Conservation (phyloP, 2,888 invertebrate genomes). For the Drosophila kuntzei region DNA sequence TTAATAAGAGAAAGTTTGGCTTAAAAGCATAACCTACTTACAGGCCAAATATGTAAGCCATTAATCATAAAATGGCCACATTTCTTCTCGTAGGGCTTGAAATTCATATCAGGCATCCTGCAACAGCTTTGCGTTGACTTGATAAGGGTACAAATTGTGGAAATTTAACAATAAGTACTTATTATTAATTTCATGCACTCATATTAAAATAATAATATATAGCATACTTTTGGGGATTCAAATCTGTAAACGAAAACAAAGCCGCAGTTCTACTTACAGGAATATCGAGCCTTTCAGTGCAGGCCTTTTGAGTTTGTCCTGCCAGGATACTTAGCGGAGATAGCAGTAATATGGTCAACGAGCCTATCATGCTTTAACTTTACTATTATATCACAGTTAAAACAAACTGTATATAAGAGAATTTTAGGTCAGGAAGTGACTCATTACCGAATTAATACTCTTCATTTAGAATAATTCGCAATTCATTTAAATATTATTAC, state of each 20-base stretch:
- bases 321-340: not conserved
- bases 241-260: not conserved
- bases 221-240: constrained; percentile 15
- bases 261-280: constrained; percentile 4
- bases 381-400: constrained; percentile 3
- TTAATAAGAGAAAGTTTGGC: not conserved
- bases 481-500: constrained; percentile 4
- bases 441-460: constrained; percentile 5
- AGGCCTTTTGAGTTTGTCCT: not conserved
- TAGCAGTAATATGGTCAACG: constrained; percentile 1
- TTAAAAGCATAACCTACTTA: not conserved
- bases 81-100: not conserved
- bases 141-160: not conserved
- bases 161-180: not conserved
- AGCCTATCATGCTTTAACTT: constrained; percentile 1
- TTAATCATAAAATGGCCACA: not conserved
- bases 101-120: constrained; percentile 1
- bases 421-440: not conserved
- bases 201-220: not conserved
- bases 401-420: not conserved
- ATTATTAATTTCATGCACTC: not conserved
- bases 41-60: constrained; percentile 10
- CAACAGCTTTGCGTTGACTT: constrained; percentile 23
- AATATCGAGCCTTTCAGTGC: constrained; percentile 13
- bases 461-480: not conserved